These are phyloP conservation scores for Drosophila rubida DNA, from an alignment of 2,888 invertebrate genomes.

Conservation along the genomic window DNA sequence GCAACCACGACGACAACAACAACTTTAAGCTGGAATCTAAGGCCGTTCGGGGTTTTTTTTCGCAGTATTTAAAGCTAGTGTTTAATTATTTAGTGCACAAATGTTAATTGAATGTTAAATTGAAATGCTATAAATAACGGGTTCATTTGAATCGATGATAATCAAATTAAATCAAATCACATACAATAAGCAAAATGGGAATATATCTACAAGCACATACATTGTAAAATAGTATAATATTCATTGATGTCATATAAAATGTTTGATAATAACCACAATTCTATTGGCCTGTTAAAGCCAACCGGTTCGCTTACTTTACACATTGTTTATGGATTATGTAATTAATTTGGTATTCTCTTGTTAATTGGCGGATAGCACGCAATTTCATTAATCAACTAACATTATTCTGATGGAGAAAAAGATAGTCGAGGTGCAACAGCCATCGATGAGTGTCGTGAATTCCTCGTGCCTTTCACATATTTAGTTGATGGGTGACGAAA, in stretches of 20 bases:
- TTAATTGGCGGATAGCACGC: slow-evolving; percentile 15
- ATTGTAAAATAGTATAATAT: neutral
- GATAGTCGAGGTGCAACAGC: neutral
- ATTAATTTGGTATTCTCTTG: slow-evolving; percentile 10
- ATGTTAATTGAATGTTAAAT: slow-evolving; percentile 52
- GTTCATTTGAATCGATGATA: slow-evolving; percentile 23
- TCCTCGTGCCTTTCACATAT: slow-evolving; percentile 1
- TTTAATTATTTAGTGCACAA: slow-evolving; percentile 60
- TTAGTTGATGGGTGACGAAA: neutral
- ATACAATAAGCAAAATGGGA: slow-evolving; percentile 24
- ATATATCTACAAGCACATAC: neutral
- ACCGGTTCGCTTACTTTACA: neutral
- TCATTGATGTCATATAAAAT: slow-evolving; percentile 10
- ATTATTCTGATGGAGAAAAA: neutral
- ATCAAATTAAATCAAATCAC: slow-evolving; percentile 39
- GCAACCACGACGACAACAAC: neutral
- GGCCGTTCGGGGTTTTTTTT: slow-evolving; percentile 23
- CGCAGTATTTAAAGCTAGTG: slow-evolving; percentile 21
- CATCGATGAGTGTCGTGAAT: slow-evolving; percentile 7
- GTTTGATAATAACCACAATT: neutral
- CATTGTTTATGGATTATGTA: neutral
- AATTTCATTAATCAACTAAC: slow-evolving; percentile 4
- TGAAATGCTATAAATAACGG: slow-evolving; percentile 31
- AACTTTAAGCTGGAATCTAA: slow-evolving; percentile 12
- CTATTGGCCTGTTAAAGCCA: neutral